Evolutionary conservation across 2,113 vertebrate species (phyloP).

Genomic region (Pyrgilauda ruficollis): DNA sequence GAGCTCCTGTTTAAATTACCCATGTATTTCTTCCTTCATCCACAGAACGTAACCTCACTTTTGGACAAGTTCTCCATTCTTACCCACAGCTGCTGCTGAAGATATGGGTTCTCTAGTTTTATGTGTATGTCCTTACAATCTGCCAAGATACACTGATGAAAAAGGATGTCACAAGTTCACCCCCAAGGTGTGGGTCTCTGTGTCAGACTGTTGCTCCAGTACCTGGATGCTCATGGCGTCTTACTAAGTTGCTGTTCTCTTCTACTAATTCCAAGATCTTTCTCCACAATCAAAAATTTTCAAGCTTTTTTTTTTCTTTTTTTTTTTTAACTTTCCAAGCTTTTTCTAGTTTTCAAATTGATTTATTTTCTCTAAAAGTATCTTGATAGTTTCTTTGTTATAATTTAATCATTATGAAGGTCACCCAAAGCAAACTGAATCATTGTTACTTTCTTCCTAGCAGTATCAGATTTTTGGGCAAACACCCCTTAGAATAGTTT

Average conservation of each 20-base stretch:
- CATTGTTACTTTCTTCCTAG: background rate
- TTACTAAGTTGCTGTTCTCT: background rate
- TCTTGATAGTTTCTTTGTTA: background rate
- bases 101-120: background rate
- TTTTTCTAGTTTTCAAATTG: background rate
- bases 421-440: background rate
- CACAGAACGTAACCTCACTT: background rate
- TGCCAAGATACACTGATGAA: background rate
- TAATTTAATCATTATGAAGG: background rate
- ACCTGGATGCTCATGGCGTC: background rate
- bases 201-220: background rate
- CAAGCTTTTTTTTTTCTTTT: background rate
- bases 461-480: background rate
- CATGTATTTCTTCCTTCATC: background rate
- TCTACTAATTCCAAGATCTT: background rate
- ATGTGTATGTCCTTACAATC: background rate
- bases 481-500: background rate
- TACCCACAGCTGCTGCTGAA: background rate
- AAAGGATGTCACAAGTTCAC: background rate
- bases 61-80: background rate
- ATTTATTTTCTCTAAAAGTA: background rate
- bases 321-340: background rate
- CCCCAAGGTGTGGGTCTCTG: background rate
- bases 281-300: background rate
- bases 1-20: background rate